phyloP scores from a whole-genome alignment of 2,797 vertebrate species.

The Hozukius guyotensis region DNA sequence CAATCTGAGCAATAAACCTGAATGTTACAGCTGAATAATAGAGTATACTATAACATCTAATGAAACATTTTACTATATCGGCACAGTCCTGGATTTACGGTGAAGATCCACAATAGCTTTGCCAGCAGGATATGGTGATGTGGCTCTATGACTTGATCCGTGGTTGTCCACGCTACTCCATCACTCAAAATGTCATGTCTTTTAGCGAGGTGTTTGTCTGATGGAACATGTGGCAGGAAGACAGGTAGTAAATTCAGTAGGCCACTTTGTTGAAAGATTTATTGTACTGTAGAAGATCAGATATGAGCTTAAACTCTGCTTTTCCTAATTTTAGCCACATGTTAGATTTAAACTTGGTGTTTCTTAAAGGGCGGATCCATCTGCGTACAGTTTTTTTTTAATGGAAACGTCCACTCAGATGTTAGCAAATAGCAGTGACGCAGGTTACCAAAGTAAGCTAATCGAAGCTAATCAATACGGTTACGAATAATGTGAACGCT shows the following conservation, averaged over 20 bases:
- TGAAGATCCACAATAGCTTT: background rate
- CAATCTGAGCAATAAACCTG: conserved; percentile 9
- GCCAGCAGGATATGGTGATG: conserved; percentile 2
- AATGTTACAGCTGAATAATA: conserved; percentile 31
- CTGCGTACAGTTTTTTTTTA: too few species aligned
- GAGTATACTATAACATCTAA: conserved; percentile 10
- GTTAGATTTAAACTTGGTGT: background rate
- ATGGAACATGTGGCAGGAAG: background rate
- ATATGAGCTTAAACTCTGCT: conserved; percentile 1
- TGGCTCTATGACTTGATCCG: conserved; percentile 4
- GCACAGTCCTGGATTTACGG: background rate
- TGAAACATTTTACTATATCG: conserved; percentile 24
- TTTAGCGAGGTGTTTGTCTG: conserved; percentile 20
- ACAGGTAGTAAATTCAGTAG: conserved; percentile 12
- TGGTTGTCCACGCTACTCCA: background rate
- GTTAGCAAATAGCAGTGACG: too few species aligned
- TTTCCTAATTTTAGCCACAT: background rate
- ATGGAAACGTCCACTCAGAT: too few species aligned
- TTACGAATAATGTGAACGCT: too few species aligned
- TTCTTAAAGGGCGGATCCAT: background rate
- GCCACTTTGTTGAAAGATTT: conserved; percentile 15
- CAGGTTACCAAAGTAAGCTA: too few species aligned
- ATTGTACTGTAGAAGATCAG: conserved; percentile 9
- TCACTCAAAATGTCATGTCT: conserved; percentile 7
- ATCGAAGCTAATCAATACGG: too few species aligned